Base-by-base conservation (phyloP, 1,140 invertebrate genomes). In the Palaemon carinicauda region DNA sequence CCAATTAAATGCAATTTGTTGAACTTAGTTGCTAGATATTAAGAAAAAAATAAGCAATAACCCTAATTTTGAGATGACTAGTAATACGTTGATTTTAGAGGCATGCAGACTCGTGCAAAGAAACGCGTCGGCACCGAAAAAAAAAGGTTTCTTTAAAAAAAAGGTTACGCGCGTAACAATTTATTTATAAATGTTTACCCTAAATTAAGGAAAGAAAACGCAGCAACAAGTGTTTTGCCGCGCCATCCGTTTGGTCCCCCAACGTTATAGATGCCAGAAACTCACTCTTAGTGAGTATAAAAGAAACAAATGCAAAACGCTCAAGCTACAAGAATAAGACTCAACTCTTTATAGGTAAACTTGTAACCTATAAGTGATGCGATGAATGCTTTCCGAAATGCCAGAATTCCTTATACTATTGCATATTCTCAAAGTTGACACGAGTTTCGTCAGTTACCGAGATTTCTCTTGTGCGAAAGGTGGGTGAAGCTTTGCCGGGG, bases 151-250 rank as follows among this genome's bases (percentile, higher is more conserved):
- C n/a, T n/a, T n/a, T n/a, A n/a, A n/a, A n/a, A n/a, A n/a, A n/a
- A n/a, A n/a, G n/a, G n/a, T n/a, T n/a, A n/a, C n/a, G n/a, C n/a
- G n/a, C n/a, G n/a, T n/a, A n/a, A n/a, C n/a, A n/a, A n/a, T n/a
- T n/a, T n/a, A n/a, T n/a, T n/a, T n/a, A n/a, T n/a, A n/a, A n/a
- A n/a, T n/a, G 75, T 79, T 24, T 14, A 21, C 24, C 75, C 12
- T 24, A 50, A 0, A 53, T 24, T 52, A 2, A 17, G 27, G 27
- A 27, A 24, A 77, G 71, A 86, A 80, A 86, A 86, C 84, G 84
- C 60, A 86, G 51, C 84, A 86, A 86, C 84, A 86, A 86, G 84
- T 86, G 84, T 60, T 41, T 78, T 56, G 75, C 82, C 24, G 29
- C 53, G 52, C 54, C 21, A 24, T 60, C 52, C 0, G 77, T 78